phyloP scores from a whole-genome alignment of 2,113 vertebrate genomes.

The Serinus canaria region DNA sequence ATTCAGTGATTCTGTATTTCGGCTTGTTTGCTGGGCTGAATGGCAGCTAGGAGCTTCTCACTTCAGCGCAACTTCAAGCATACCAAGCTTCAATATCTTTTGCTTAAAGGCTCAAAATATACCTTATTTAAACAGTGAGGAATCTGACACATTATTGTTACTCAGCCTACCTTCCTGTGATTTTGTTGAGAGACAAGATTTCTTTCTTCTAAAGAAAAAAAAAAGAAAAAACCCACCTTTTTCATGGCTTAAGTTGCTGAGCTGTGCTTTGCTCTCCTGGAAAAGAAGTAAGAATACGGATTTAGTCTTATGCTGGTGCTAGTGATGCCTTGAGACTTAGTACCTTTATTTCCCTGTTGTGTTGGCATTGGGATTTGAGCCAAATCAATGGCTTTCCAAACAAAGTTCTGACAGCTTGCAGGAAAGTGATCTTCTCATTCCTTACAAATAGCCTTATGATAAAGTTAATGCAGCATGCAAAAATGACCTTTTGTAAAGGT shows the following conservation, averaged over 20 bases:
- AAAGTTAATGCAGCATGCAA: neutral
- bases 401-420: neutral
- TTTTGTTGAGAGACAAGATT: neutral
- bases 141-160: neutral
- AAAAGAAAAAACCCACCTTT: fast-evolving
- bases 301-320: neutral
- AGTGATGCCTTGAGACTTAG: neutral
- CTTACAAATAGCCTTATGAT: neutral
- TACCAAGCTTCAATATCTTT: neutral
- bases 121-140: neutral
- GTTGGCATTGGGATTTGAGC: neutral
- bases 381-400: neutral
- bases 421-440: neutral
- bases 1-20: neutral
- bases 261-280: neutral
- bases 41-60: neutral
- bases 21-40: fast-evolving
- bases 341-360: neutral
- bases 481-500: neutral
- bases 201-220: neutral
- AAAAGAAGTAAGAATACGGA: neutral
- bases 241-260: neutral
- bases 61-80: neutral
- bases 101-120: neutral
- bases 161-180: neutral